Evolutionary conservation across 1,140 invertebrate genomes (phyloP), one percentile per base, ranked within the genome.

Genomic region (Cydia amplana): DNA sequence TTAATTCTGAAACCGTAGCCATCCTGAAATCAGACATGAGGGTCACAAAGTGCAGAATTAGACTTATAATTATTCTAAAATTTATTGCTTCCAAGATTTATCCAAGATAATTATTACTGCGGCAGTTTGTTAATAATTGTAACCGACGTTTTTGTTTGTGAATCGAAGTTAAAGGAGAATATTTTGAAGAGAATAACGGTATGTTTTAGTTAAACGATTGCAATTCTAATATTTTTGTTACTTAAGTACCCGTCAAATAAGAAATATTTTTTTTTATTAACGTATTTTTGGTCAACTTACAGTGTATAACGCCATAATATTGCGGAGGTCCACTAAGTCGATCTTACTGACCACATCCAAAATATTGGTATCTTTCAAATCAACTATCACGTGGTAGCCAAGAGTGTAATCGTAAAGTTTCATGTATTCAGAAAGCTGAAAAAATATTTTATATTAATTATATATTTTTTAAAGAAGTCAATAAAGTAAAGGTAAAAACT

Each of bases 1-100:
- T 64, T 64, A 9, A 28, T 18, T 25, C 60, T 10, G 14, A 64
- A 64, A 25, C 60, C 60, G 60, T 64, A 64, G 18, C 60, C 60
- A 28, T 64, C 60, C 60, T 64, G 60, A 7, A 64, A 64, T 25
- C 6, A 64, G 28, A 28, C 28, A 28, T 28, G 20, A 25, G 20
- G 40, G 40, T 43, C 12, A 51, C 28, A 4, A 28, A 28, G 28
- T 28, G 3, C 7, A 16, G 46, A 49, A 49, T 14, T 14, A 14
- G 12, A 14, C 46, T 49, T 49, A 49, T 16, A 14, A 49, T 14
- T 16, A 49, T 14, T 49, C 3, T 28, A 28, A 4, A 28, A 49
- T 14, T 14, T 49, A 14, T 9, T 7, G 32, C 7, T 7, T 6
- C 7, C 32, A 36, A 36, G 32, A 36, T 36, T 36, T 32, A 32